phyloP scores from a whole-genome alignment of 2,888 invertebrate species.

The Tryphoninae sp. region DNA sequence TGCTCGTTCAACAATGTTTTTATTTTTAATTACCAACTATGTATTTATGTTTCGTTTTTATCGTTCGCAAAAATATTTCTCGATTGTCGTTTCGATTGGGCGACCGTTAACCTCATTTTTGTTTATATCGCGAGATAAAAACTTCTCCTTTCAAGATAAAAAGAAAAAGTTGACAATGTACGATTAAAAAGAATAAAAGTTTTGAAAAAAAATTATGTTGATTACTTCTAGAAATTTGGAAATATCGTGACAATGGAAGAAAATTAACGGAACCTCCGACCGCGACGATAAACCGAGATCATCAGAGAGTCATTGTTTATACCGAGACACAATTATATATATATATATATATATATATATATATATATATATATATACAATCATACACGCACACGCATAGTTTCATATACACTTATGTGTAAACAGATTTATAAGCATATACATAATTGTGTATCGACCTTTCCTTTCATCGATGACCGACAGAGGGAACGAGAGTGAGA shows the following conservation, averaged over 20 bases:
- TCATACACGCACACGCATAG: too few species aligned
- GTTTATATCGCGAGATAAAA: neutral
- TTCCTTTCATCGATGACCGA: conserved; percentile 17
- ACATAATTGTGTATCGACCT: neutral
- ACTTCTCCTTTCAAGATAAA: neutral
- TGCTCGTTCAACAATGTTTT: neutral
- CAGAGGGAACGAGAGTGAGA: too few species aligned
- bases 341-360: neutral
- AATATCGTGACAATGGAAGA: conserved; percentile 39
- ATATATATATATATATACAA: neutral
- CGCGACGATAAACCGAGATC: neutral
- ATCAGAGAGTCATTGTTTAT: conserved; percentile 59
- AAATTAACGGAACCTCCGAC: conserved; percentile 37
- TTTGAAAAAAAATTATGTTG: neutral
- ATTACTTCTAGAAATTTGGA: conserved; percentile 27
- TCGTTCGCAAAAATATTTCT: neutral
- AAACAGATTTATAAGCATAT: neutral
- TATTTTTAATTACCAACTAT: neutral
- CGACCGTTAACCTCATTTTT: neutral
- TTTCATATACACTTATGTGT: neutral
- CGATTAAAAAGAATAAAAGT: neutral
- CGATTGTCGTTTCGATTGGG: neutral
- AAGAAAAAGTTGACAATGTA: neutral
- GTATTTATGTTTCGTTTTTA: neutral
- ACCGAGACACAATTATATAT: conserved; percentile 5